These are phyloP conservation scores for cattle (Bos taurus) DNA, from an alignment of 2,113 vertebrate genomes.

Conservation along the genomic window DNA sequence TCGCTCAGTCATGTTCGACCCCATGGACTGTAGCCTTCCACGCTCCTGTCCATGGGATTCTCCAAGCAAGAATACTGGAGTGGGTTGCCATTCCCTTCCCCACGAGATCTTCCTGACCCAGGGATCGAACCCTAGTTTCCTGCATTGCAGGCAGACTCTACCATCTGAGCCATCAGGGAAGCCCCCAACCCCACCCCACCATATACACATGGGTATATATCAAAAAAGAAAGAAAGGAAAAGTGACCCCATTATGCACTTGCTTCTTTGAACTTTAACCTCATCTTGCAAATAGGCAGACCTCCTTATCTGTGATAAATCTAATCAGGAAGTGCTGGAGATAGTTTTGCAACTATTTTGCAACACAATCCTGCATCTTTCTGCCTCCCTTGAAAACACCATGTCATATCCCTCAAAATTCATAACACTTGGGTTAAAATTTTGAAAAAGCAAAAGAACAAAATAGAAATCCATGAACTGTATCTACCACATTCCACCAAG, in stretches of 20 bases:
- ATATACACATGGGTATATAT: background rate
- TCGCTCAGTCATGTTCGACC: background rate
- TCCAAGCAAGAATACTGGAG: background rate
- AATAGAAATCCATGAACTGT: background rate
- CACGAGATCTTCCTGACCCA: background rate
- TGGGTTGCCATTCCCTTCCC: background rate
- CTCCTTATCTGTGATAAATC: background rate
- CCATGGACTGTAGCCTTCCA: background rate
- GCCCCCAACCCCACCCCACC: background rate
- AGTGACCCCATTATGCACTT: background rate
- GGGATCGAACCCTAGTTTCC: background rate
- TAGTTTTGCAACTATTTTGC: slow-evolving; percentile 46
- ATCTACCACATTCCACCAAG: background rate
- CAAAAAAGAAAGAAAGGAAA: background rate
- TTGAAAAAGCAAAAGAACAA: background rate
- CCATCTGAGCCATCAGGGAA: background rate
- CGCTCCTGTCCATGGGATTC: background rate
- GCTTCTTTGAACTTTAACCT: background rate
- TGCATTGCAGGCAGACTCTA: background rate
- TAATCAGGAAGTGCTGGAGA: slow-evolving; percentile 17
- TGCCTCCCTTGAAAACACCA: slow-evolving; percentile 41
- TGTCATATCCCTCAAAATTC: slow-evolving; percentile 8
- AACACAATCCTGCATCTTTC: background rate
- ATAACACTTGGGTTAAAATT: background rate
- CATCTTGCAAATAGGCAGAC: background rate